A percentile compares a stretch with the other conserved stretches of the same genome.
Conservation (phyloP, 2,888 invertebrate genomes). For the Cancer borealis region DNA sequence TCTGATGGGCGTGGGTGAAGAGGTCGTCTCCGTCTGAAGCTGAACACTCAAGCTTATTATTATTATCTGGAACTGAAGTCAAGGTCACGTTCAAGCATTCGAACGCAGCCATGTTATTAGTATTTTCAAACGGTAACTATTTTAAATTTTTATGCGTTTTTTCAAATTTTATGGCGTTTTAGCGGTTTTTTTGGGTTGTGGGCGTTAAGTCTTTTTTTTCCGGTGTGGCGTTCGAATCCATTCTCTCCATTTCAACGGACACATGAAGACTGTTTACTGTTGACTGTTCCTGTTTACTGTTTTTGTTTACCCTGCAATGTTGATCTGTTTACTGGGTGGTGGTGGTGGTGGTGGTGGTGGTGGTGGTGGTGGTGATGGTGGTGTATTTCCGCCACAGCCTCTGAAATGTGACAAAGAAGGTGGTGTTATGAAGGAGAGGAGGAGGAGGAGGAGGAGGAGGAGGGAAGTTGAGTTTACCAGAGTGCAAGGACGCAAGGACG, state of each 20-base stretch:
- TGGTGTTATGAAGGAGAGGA: neutral
- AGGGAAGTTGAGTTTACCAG: neutral
- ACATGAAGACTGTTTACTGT: neutral
- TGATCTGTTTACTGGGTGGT: neutral
- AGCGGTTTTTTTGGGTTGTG: neutral
- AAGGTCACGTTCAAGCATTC: neutral
- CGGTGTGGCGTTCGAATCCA: neutral
- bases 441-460: neutral
- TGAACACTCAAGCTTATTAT: neutral
- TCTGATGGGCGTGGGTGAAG: neutral
- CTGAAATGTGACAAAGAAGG: neutral
- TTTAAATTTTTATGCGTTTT: neutral
- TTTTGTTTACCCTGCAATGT: neutral
- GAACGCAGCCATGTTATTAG: neutral
- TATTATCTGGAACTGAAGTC: neutral
- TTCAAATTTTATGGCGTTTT: neutral
- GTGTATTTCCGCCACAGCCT: neutral
- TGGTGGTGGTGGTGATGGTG: neutral
- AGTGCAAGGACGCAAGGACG: neutral
- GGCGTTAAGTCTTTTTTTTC: neutral
- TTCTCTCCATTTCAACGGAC: neutral
- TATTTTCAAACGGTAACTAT: neutral
- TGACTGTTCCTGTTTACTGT: neutral
- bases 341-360: neutral
- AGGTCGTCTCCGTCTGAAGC: neutral